Evolutionary conservation across 2,113 vertebrate genomes (phyloP).

Genomic region (Motacilla tschutschensis): DNA sequence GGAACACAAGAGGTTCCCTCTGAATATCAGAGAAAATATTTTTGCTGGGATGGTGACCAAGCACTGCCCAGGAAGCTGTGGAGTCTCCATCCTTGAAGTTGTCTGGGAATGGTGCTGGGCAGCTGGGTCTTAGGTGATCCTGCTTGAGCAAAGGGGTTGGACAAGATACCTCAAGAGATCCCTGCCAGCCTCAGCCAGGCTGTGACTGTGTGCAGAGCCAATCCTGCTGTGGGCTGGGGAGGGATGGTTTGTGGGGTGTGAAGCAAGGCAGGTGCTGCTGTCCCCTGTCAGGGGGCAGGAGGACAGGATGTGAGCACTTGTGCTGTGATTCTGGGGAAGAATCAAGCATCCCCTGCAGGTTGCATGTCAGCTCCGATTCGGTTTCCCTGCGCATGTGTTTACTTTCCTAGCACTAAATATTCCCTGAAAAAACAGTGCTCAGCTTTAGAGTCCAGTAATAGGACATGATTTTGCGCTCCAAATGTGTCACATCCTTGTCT

Average conservation of each 20-base stretch:
- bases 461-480: rapidly evolving
- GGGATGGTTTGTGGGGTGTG: neutral
- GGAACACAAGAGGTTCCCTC: neutral
- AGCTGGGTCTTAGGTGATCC: neutral
- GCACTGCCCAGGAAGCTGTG: neutral
- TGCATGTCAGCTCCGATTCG: neutral
- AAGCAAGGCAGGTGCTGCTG: rapidly evolving
- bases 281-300: neutral
- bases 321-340: neutral
- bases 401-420: neutral
- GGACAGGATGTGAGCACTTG: neutral
- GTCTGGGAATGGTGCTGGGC: neutral
- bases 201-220: neutral
- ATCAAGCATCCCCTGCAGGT: neutral
- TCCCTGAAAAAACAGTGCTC: neutral
- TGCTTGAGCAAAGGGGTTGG: neutral
- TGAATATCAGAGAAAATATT: neutral
- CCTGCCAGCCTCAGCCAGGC: neutral
- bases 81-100: neutral
- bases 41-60: neutral
- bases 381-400: neutral
- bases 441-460: neutral
- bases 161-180: neutral
- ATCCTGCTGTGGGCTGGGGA: neutral
- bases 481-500: neutral